Evolutionary conservation across 2,888 invertebrate genomes (phyloP).

Genomic region (Yponomeuta sedellus): DNA sequence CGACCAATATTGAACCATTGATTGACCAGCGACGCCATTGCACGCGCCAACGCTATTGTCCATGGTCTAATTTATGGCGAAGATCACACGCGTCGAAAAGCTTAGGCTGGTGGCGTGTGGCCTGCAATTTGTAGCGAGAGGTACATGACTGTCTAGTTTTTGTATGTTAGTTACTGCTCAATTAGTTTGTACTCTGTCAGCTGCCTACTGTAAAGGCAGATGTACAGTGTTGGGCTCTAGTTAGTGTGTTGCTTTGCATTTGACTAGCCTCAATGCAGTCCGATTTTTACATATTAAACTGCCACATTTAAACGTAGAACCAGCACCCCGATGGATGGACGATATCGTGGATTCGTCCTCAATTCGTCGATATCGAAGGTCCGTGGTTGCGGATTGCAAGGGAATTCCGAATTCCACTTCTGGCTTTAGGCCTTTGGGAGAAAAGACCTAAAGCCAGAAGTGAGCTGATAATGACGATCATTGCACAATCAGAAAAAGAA

Average conservation of each 20-base stretch:
- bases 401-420: too few relatives aligned
- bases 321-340: too few relatives aligned
- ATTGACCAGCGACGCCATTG: constrained; percentile 35
- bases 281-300: too few relatives aligned
- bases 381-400: too few relatives aligned
- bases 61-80: not conserved
- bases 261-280: not conserved
- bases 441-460: too few relatives aligned
- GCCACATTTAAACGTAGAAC: too few relatives aligned
- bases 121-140: not conserved
- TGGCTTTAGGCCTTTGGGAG: too few relatives aligned
- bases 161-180: not conserved
- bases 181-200: not conserved
- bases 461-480: too few relatives aligned
- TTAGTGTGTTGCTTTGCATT: not conserved
- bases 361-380: too few relatives aligned
- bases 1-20: constrained; percentile 34
- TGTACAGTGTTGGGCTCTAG: not conserved
- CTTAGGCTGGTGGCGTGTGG: not conserved
- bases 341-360: too few relatives aligned
- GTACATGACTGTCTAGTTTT: not conserved
- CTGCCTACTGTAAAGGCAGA: too few relatives aligned
- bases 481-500: too few relatives aligned
- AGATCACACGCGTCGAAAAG: constrained; percentile 6
- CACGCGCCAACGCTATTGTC: constrained; percentile 10